phyloP scores from a whole-genome alignment of 2,113 vertebrate species.

The Zeus faber region DNA sequence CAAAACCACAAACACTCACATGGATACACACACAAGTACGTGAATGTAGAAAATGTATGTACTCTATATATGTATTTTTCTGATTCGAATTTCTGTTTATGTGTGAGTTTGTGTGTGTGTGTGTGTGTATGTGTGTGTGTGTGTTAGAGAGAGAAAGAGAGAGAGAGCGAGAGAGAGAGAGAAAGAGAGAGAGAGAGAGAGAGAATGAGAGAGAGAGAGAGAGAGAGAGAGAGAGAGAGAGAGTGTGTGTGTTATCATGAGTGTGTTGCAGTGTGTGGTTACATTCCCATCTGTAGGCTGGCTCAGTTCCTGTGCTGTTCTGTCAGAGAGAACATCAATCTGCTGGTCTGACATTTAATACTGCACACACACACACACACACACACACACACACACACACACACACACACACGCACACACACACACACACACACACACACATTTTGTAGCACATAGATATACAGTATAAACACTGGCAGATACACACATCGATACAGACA shows the following conservation, averaged over 20 bases:
- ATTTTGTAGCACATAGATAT: slow-evolving; percentile 6
- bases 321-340: slow-evolving; percentile 75
- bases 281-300: slow-evolving; percentile 44
- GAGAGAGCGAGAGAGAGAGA: background rate
- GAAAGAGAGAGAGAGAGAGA: slow-evolving; percentile 21
- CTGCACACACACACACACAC: slow-evolving; percentile 53
- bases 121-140: too few species aligned
- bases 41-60: too few species aligned
- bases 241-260: background rate
- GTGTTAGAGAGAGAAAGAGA: background rate
- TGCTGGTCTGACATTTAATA: slow-evolving; percentile 76
- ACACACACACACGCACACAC: background rate
- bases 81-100: too few species aligned
- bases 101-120: too few species aligned
- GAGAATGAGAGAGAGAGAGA: slow-evolving; percentile 43
- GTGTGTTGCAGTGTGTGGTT: slow-evolving; percentile 41
- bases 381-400: slow-evolving; percentile 23
- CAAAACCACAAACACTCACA: slow-evolving; percentile 1
- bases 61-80: too few species aligned
- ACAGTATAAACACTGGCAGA: slow-evolving; percentile 4
- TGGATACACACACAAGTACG: slow-evolving; percentile 1
- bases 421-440: slow-evolving; percentile 19
- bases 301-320: slow-evolving; percentile 52
- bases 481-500: too few species aligned
- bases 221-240: background rate